Evolutionary conservation across 2,888 invertebrate genomes (phyloP).

Genomic region (Hypselothyrea guttata): DNA sequence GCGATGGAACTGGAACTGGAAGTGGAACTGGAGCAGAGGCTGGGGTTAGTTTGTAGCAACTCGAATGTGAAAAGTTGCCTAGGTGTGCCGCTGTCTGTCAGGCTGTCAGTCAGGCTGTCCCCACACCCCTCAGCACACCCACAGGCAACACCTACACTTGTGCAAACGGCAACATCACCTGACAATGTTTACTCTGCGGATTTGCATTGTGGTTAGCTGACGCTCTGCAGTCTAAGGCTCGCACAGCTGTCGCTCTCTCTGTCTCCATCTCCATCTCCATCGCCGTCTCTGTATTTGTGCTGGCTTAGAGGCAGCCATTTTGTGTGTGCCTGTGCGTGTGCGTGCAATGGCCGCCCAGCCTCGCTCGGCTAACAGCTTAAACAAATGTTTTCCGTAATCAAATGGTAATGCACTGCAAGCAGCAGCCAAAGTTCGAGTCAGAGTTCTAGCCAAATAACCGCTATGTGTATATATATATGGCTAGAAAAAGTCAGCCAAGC

Average conservation of each 20-base stretch:
- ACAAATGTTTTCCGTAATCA: slow-evolving; percentile 77
- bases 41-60: no score
- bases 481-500: slow-evolving; percentile 23
- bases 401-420: slow-evolving; percentile 68
- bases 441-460: slow-evolving; percentile 31
- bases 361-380: slow-evolving; percentile 45
- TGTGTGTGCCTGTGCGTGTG: slow-evolving; percentile 41
- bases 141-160: slow-evolving; percentile 14
- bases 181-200: slow-evolving; percentile 76
- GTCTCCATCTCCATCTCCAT: no score
- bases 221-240: slow-evolving; percentile 60
- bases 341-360: slow-evolving; percentile 32
- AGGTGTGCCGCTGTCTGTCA: slow-evolving; percentile 70
- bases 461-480: slow-evolving; percentile 13
- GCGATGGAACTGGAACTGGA: no score
- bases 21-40: no score
- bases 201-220: slow-evolving; percentile 75
- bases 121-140: background rate
- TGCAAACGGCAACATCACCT: slow-evolving; percentile 54
- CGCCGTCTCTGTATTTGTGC: slow-evolving; percentile 15
- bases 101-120: slow-evolving; percentile 63
- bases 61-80: slow-evolving; percentile 60
- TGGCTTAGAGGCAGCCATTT: slow-evolving; percentile 52
- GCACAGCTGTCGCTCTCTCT: slow-evolving; percentile 6
- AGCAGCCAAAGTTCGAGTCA: slow-evolving; percentile 15